Percentiles rank a stretch among this genome's conserved stretches.
Conservation (phyloP, 2,113 vertebrate genomes). For the Chaetura pelagica region DNA sequence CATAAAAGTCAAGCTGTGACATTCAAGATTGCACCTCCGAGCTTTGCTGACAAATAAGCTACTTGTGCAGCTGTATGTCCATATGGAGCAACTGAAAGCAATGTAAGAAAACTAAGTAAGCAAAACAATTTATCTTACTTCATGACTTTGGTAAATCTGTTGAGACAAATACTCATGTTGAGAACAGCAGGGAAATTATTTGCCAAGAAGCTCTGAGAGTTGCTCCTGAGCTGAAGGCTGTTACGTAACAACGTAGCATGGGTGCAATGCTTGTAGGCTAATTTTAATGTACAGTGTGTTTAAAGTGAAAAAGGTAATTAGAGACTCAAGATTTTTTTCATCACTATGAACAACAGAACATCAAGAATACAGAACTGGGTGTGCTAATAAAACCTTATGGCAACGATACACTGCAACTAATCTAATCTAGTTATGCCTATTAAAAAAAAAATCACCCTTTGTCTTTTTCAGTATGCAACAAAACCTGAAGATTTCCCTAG, state of each 20-base stretch:
- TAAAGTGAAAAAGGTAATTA: background rate
- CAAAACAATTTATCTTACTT: background rate
- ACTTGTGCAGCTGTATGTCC: background rate
- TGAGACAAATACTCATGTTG: background rate
- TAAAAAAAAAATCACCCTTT: background rate
- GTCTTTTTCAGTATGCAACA: background rate
- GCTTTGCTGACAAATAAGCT: background rate
- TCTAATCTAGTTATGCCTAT: background rate
- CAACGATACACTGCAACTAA: background rate
- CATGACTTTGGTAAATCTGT: background rate
- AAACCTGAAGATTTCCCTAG: background rate
- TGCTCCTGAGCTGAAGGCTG: background rate
- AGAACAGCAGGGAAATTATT: background rate
- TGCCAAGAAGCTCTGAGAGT: background rate
- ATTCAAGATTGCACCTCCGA: background rate
- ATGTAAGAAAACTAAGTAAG: background rate
- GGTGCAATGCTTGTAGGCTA: background rate
- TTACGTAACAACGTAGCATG: background rate
- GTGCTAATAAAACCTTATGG: background rate
- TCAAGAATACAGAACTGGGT: background rate
- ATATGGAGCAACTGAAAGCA: background rate
- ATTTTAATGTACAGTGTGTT: background rate
- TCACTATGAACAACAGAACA: background rate
- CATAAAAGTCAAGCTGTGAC: background rate
- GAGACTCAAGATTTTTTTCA: background rate